Conservation (phyloP, 2,888 invertebrate genomes). For the Noctuana brunneofusca region DNA sequence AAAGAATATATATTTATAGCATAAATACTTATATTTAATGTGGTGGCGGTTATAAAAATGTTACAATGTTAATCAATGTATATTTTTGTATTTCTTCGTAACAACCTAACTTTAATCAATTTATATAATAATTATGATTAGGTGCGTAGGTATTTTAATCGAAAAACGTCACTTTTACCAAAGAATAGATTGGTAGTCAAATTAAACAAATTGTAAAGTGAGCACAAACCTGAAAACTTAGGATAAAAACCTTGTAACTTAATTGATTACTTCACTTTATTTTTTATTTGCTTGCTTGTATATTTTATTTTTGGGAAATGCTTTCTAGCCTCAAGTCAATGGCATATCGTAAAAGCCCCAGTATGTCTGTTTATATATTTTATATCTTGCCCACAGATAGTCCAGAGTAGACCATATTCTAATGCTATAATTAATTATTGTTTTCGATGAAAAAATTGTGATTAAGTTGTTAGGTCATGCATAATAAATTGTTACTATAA, state of each 20-base stretch:
- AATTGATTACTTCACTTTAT: no score
- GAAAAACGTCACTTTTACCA: constrained; percentile 39
- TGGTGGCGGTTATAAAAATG: constrained; percentile 40
- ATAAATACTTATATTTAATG: constrained; percentile 21
- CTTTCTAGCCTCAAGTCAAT: background rate
- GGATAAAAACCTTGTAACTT: background rate
- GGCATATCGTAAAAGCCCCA: background rate
- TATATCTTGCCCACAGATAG: background rate
- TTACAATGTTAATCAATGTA: constrained; percentile 38
- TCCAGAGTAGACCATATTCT: background rate
- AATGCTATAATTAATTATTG: background rate
- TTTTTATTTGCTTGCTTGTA: no score
- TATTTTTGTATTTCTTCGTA: constrained; percentile 41
- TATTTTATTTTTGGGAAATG: background rate
- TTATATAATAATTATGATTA: constrained; percentile 25
- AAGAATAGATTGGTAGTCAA: constrained; percentile 38
- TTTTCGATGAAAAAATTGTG: background rate
- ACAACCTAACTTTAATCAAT: constrained; percentile 37
- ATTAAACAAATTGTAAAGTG: constrained; percentile 20
- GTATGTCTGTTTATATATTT: background rate
- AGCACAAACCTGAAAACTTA: constrained; percentile 16
- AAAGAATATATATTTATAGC: constrained; percentile 1
- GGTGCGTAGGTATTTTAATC: constrained; percentile 35
- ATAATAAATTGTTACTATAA: background rate
- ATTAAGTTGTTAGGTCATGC: background rate